Evolutionary conservation across 2,888 invertebrate species (phyloP).

Genomic region (Ctena decussata): DNA sequence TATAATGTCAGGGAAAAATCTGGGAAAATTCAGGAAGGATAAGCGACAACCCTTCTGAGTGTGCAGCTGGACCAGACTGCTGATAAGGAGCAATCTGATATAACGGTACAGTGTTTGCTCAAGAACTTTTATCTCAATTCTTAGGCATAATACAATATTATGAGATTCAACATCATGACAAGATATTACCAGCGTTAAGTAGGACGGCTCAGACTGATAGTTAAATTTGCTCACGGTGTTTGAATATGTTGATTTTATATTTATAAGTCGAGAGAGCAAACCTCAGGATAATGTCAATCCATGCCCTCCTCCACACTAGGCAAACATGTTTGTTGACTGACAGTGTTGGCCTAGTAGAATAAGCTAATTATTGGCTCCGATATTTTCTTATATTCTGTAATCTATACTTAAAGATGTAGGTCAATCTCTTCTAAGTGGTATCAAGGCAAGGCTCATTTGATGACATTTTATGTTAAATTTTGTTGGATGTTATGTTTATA

Average conservation of each 20-base stretch:
- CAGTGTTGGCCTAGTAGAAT: neutral
- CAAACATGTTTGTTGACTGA: neutral
- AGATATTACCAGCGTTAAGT: neutral
- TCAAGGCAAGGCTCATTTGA: no score
- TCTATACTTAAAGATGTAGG: neutral
- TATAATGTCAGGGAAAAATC: no score
- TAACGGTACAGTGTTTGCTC: no score
- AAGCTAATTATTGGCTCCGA: conserved; percentile 2
- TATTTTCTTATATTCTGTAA: neutral
- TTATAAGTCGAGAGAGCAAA: neutral
- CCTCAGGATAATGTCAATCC: neutral
- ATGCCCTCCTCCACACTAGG: neutral
- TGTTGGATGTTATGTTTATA: no score
- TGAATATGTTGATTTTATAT: conserved; percentile 2
- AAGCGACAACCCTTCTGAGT: no score
- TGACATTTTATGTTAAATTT: no score
- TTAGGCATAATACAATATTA: no score
- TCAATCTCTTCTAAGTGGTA: neutral
- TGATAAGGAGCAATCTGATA: no score
- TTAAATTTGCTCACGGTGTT: neutral
- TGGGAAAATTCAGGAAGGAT: no score
- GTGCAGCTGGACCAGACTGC: no score
- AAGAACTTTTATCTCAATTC: no score
- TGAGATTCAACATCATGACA: neutral
- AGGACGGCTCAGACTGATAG: conserved; percentile 1